These are phyloP conservation scores for Dryobota labecula DNA, from an alignment of 2,888 invertebrate genomes.

Conservation along the genomic window DNA sequence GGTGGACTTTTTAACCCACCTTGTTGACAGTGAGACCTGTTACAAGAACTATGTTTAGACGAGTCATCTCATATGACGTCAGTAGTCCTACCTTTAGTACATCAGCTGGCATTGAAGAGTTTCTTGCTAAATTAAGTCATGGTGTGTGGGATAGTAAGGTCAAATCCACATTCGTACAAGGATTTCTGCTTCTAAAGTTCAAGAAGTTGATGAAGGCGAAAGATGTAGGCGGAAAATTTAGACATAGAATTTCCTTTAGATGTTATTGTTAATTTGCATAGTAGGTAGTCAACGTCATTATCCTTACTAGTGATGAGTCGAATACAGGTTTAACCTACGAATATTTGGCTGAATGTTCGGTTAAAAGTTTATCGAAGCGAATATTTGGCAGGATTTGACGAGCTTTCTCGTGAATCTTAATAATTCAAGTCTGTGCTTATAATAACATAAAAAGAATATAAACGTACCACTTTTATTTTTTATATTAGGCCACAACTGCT, in stretches of 20 bases:
- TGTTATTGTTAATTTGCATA: neutral
- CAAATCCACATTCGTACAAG: constrained; percentile 19
- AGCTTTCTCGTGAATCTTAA: no score
- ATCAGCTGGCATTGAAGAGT: constrained; percentile 30
- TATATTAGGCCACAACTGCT: no score
- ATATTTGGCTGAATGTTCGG: no score
- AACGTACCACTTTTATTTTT: no score
- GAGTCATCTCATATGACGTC: constrained; percentile 37
- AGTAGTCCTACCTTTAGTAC: constrained; percentile 1
- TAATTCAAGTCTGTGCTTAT: no score
- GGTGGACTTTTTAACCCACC: neutral
- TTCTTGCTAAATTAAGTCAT: constrained; percentile 45
- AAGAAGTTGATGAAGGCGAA: no score
- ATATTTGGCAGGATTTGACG: no score
- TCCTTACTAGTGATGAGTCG: no score
- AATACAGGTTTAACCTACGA: no score
- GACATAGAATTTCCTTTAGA: neutral
- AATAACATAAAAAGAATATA: no score
- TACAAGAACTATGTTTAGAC: neutral
- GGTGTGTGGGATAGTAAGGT: constrained; percentile 19
- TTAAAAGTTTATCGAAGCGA: no score
- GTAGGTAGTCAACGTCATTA: neutral
- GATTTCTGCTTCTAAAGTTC: neutral
- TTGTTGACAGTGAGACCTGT: neutral
- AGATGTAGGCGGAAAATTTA: no score